These are phyloP conservation scores for Lonchura striata DNA, from an alignment of 2,113 vertebrate genomes.

Conservation along the genomic window DNA sequence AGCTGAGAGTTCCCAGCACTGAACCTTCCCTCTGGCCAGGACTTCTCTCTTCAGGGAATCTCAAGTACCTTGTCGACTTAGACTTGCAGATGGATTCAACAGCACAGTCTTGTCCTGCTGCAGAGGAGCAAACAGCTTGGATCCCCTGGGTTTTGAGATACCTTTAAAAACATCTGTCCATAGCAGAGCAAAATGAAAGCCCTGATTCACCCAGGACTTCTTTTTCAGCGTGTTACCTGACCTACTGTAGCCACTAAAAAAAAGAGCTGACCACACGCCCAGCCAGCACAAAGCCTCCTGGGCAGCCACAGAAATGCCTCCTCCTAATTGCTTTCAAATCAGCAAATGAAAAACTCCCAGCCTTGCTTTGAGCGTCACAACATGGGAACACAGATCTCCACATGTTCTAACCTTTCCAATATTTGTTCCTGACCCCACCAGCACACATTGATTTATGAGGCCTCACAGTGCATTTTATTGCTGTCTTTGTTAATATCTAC, in stretches of 20 bases:
- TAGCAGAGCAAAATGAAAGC: not conserved
- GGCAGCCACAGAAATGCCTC: constrained; percentile 11
- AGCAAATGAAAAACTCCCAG: not conserved
- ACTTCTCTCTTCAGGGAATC: not conserved
- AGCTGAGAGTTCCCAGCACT: not conserved
- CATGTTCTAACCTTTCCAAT: not conserved
- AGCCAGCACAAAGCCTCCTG: not conserved
- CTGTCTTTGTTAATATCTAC: constrained; percentile 9
- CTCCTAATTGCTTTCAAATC: constrained; percentile 31
- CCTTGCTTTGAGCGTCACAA: not conserved
- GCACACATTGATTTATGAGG: not conserved
- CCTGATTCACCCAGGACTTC: not conserved
- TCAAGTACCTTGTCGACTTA: fast-evolving
- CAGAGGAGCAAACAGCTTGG: not conserved
- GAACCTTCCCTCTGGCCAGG: not conserved
- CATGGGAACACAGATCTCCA: not conserved
- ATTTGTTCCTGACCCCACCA: constrained; percentile 27
- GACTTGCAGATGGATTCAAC: not conserved
- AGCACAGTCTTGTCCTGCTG: not conserved
- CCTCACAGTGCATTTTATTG: constrained; percentile 28
- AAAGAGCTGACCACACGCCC: not conserved
- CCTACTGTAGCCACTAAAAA: not conserved
- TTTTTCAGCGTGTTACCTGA: not conserved
- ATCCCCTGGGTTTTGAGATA: not conserved
- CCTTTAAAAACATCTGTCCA: not conserved